Evolutionary conservation across 2,888 invertebrate species (phyloP).

Genomic region (Cephonodes hylas): DNA sequence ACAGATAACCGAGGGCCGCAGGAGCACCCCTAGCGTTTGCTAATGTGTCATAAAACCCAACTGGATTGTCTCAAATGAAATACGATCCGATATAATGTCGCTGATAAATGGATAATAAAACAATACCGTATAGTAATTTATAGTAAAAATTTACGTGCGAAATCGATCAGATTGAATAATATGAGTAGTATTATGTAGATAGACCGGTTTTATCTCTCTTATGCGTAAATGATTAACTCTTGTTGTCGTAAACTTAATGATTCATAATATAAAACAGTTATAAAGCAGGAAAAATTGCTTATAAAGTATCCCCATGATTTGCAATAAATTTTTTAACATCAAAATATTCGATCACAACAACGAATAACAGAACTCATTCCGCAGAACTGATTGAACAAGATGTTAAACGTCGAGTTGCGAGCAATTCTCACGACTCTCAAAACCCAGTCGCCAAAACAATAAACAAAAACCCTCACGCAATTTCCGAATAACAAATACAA

Average conservation of each 20-base stretch:
- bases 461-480: constrained; percentile 51
- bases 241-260: background rate
- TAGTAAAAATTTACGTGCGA: constrained; percentile 1
- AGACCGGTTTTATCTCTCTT: background rate
- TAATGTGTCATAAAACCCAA: constrained; percentile 77
- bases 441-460: constrained; percentile 53
- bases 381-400: constrained; percentile 30
- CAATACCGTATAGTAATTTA: constrained; percentile 29
- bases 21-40: constrained; percentile 43
- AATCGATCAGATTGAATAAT: constrained; percentile 6
- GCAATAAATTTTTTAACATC: background rate
- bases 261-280: background rate
- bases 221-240: background rate
- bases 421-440: constrained; percentile 72
- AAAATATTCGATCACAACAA: constrained; percentile 18
- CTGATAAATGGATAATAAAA: constrained; percentile 51
- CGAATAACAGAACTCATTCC: constrained; percentile 28
- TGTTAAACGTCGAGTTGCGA: constrained; percentile 41
- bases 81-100: constrained; percentile 45
- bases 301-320: background rate
- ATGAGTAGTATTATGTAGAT: constrained; percentile 13
- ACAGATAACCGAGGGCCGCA: constrained; percentile 60
- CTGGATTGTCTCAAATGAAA: constrained; percentile 68
- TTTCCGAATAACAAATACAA: constrained; percentile 42
- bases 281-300: background rate